A percentile compares a stretch with the other conserved stretches of the same genome.
These are phyloP conservation scores for Baryphthengus martii DNA, from an alignment of 2,113 vertebrate species.

Conservation along the genomic window DNA sequence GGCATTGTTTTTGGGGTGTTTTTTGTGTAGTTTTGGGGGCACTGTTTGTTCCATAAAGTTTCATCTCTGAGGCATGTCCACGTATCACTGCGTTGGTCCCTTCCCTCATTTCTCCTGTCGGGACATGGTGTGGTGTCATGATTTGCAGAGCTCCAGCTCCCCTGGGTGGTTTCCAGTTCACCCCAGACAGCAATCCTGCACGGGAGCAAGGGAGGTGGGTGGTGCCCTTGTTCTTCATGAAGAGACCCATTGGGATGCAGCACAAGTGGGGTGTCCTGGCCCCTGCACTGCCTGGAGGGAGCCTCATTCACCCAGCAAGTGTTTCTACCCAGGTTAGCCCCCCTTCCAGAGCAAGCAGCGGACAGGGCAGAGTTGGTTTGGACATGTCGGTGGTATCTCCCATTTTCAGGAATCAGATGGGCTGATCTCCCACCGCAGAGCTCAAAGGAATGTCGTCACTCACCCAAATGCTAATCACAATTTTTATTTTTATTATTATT, in stretches of 20 bases:
- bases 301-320: neutral
- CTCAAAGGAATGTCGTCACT: neutral
- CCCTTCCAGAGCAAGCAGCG: neutral
- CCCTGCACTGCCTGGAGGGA: neutral
- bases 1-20: neutral
- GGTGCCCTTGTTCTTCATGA: neutral
- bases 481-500: neutral
- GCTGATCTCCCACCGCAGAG: neutral
- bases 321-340: neutral
- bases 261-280: neutral
- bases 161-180: neutral
- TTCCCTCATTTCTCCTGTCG: neutral
- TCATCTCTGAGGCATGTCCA: rapidly evolving
- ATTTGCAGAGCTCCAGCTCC: neutral
- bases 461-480: neutral
- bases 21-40: neutral
- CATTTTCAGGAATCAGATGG: neutral
- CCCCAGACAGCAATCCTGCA: neutral
- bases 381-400: neutral
- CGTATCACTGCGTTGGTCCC: rapidly evolving
- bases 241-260: neutral
- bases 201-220: neutral
- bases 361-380: neutral
- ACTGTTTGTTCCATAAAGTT: neutral
- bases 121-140: rapidly evolving